These are phyloP conservation scores for Chloroceryle aenea DNA, from an alignment of 2,113 vertebrate genomes.

Conservation along the genomic window DNA sequence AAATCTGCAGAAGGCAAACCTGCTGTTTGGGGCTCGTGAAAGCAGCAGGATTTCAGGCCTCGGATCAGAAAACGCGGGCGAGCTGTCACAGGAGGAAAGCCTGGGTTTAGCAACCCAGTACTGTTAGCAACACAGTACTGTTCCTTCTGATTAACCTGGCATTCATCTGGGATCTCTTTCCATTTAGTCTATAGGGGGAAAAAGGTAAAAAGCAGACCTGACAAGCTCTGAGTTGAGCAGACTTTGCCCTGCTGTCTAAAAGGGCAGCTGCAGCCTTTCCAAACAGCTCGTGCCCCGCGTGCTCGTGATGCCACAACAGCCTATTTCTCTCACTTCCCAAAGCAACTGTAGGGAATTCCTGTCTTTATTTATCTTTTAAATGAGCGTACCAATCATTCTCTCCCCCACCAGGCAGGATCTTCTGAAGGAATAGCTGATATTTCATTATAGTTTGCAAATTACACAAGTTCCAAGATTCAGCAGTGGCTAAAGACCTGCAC, in stretches of 20 bases:
- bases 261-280: neutral
- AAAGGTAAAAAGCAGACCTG: neutral
- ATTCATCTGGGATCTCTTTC: neutral
- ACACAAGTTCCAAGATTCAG: neutral
- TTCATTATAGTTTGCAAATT: neutral
- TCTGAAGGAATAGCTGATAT: neutral
- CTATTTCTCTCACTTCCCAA: neutral
- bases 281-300: neutral
- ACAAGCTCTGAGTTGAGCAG: neutral
- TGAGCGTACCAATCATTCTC: neutral
- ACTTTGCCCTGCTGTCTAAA: neutral
- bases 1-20: neutral
- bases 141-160: neutral
- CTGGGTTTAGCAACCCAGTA: slow-evolving; percentile 7
- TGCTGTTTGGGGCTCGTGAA: neutral
- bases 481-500: neutral
- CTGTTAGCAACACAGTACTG: neutral
- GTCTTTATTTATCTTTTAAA: neutral
- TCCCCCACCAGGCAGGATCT: neutral
- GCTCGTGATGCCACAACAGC: neutral
- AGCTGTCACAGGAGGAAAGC: neutral
- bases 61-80: neutral
- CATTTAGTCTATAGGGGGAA: slow-evolving; percentile 4
- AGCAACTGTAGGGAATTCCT: neutral
- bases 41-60: neutral